Conservation (phyloP, 2,888 invertebrate genomes). For the Drosophila melanosoma region DNA sequence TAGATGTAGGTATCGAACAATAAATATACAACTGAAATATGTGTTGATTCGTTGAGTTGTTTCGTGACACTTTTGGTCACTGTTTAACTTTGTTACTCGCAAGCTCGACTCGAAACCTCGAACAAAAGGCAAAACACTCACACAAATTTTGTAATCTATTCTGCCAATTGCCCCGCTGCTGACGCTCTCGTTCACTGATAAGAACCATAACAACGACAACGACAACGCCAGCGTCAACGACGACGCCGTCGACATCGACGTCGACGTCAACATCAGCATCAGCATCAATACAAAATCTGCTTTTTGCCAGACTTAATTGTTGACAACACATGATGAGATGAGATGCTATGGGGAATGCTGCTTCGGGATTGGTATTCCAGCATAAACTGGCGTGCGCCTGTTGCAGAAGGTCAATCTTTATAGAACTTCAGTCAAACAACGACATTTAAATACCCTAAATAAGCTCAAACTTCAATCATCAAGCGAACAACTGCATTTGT, state of each 20-base stretch:
- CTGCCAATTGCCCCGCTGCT: slow-evolving; percentile 37
- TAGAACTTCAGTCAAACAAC: slow-evolving; percentile 5
- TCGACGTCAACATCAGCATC: neutral
- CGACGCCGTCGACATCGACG: slow-evolving; percentile 1
- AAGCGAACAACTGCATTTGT: neutral
- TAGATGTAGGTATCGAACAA: neutral
- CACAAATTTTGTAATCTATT: slow-evolving; percentile 57
- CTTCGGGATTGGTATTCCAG: slow-evolving; percentile 43
- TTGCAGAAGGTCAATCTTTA: slow-evolving; percentile 49
- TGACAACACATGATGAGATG: slow-evolving; percentile 35
- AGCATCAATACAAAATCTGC: neutral
- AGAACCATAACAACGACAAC: slow-evolving; percentile 21
- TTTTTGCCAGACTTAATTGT: slow-evolving; percentile 21
- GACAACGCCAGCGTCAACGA: no score
- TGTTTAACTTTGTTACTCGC: slow-evolving; percentile 49
- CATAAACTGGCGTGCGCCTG: slow-evolving; percentile 66
- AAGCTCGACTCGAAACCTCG: slow-evolving; percentile 73
- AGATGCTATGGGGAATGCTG: slow-evolving; percentile 7
- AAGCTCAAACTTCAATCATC: neutral
- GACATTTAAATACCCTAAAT: slow-evolving; percentile 32
- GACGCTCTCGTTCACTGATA: slow-evolving; percentile 51
- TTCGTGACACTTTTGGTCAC: slow-evolving; percentile 65
- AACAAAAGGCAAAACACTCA: slow-evolving; percentile 61
- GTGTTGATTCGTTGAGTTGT: slow-evolving; percentile 10
- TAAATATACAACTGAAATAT: neutral